phyloP scores from a whole-genome alignment of 2,113 vertebrate genomes.

The Oreotrochilus melanogaster region DNA sequence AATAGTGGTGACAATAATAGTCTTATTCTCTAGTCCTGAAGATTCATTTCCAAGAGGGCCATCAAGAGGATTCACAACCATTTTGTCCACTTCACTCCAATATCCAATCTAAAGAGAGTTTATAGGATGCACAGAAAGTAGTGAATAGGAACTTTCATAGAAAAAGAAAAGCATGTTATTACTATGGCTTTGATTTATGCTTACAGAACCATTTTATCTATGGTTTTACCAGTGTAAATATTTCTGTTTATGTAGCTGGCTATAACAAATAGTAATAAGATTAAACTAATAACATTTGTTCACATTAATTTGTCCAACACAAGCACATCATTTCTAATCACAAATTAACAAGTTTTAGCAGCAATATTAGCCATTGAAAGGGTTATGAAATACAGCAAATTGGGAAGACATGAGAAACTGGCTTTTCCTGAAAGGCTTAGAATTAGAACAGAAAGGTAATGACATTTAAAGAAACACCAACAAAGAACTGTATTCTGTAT shows the following conservation, averaged over 20 bases:
- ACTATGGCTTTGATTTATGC: background rate
- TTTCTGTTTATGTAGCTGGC: background rate
- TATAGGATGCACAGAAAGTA: conserved; percentile 46
- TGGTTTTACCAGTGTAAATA: background rate
- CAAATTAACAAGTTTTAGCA: background rate
- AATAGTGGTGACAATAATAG: conserved; percentile 97
- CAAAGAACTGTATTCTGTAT: background rate
- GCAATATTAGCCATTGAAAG: background rate
- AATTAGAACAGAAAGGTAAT: background rate
- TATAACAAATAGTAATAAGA: background rate
- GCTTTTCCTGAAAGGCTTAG: background rate
- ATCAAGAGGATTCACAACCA: conserved; percentile 95
- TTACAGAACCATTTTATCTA: background rate
- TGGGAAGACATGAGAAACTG: background rate
- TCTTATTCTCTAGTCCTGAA: conserved; percentile 96
- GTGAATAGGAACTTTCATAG: background rate
- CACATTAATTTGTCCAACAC: background rate
- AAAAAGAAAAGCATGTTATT: background rate
- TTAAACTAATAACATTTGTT: background rate
- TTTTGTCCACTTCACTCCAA: conserved; percentile 98
- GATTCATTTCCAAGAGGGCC: conserved; percentile 91
- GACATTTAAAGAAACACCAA: background rate
- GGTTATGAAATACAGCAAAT: background rate
- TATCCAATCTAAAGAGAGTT: conserved; percentile 91
- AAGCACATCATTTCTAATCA: background rate